Conservation (phyloP, 1,140 invertebrate species). For the Heliconius melpomene region DNA sequence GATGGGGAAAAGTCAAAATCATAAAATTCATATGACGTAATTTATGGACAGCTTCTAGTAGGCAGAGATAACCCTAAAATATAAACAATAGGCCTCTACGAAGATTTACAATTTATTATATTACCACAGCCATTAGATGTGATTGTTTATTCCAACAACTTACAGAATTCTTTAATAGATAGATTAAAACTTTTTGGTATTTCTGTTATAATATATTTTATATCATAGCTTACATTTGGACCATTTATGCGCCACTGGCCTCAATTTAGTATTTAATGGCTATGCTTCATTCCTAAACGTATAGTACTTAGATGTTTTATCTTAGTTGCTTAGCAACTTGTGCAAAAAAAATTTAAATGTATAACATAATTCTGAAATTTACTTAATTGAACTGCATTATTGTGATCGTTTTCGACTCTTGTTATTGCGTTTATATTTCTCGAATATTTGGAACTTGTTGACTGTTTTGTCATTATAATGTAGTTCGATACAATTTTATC, state of each 20-base stretch:
- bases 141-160: not conserved
- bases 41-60: no score
- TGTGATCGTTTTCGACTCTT: conserved; percentile 57
- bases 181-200: not conserved
- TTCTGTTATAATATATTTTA: not conserved
- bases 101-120: no score
- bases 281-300: conserved; percentile 61
- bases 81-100: no score
- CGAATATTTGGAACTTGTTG: conserved; percentile 69
- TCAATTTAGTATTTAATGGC: conserved; percentile 49
- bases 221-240: not conserved
- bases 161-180: not conserved
- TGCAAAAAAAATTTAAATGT: not conserved
- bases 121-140: not conserved
- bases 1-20: no score
- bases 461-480: conserved; percentile 65
- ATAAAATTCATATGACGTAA: no score
- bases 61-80: no score
- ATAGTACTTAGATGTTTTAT: conserved; percentile 44
- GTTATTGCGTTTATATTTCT: conserved; percentile 59
- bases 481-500: conserved; percentile 63
- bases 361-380: conserved; percentile 11
- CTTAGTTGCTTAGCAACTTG: conserved; percentile 29
- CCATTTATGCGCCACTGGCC: not conserved
- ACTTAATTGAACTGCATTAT: conserved; percentile 66